phyloP scores from a whole-genome alignment of 1,140 invertebrate species.

The Neodiprion lecontei region DNA sequence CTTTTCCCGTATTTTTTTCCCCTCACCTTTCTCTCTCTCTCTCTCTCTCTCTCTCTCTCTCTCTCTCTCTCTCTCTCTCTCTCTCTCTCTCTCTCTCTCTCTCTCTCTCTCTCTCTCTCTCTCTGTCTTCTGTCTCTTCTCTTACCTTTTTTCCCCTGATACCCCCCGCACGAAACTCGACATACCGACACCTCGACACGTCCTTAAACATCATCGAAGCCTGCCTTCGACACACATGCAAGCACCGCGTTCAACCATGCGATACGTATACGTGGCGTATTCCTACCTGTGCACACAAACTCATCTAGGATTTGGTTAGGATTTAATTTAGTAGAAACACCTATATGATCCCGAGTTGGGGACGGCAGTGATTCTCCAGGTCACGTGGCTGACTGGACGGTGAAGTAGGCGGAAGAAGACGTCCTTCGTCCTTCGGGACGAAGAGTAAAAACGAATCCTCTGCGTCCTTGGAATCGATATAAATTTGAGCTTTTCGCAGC shows the following conservation, averaged over 20 bases:
- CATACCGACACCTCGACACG: slow-evolving; percentile 32
- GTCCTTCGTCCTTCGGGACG: too few relatives aligned
- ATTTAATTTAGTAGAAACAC: slow-evolving; percentile 41
- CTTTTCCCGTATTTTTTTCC: slow-evolving; percentile 7
- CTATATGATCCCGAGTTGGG: slow-evolving; percentile 17
- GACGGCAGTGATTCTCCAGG: background rate
- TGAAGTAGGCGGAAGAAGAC: too few relatives aligned
- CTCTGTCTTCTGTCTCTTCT: background rate
- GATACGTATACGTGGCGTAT: background rate
- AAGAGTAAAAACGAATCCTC: too few relatives aligned
- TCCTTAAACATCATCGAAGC: slow-evolving; percentile 21
- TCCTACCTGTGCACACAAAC: background rate
- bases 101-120: slow-evolving; percentile 15
- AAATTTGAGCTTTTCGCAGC: too few relatives aligned
- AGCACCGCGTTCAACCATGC: background rate
- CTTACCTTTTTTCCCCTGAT: slow-evolving; percentile 4
- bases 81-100: slow-evolving; percentile 6
- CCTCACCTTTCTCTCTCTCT: background rate
- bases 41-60: background rate
- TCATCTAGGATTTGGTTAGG: slow-evolving; percentile 21
- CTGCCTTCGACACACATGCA: slow-evolving; percentile 10
- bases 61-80: slow-evolving; percentile 5
- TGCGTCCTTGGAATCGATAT: too few relatives aligned
- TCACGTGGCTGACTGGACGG: background rate
- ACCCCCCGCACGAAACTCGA: slow-evolving; percentile 25